Evolutionary conservation across 2,888 invertebrate species (phyloP).

Genomic region (Polia nebulosa): DNA sequence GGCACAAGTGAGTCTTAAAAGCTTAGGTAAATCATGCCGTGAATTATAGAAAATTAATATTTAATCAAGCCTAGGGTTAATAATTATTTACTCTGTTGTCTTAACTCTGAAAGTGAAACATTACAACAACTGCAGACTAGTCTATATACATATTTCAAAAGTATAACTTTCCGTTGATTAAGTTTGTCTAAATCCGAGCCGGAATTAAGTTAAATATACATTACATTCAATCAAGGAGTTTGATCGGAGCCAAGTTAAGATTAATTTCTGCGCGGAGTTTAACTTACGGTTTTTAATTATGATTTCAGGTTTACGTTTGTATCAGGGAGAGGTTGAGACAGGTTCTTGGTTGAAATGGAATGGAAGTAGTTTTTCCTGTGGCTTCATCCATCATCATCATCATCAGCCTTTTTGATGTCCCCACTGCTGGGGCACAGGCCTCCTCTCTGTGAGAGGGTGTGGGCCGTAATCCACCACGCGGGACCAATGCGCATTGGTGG

Average conservation of each 20-base stretch:
- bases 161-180: slow-evolving; percentile 46
- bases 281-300: slow-evolving; percentile 43
- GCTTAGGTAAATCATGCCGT: neutral
- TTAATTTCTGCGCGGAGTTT: slow-evolving; percentile 45
- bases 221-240: slow-evolving; percentile 54
- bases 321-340: neutral
- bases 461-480: too few relatives aligned
- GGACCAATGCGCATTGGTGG: too few relatives aligned
- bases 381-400: too few relatives aligned
- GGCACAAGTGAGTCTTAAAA: too few relatives aligned
- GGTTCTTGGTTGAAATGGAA: neutral
- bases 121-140: slow-evolving; percentile 5
- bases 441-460: too few relatives aligned
- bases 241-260: slow-evolving; percentile 51
- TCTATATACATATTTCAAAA: slow-evolving; percentile 2
- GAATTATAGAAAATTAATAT: neutral
- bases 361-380: too few relatives aligned
- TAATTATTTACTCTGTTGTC: neutral
- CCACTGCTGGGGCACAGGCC: too few relatives aligned
- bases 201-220: slow-evolving; percentile 58
- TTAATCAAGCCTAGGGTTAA: neutral
- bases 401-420: too few relatives aligned
- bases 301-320: slow-evolving; percentile 24
- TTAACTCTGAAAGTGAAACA: slow-evolving; percentile 20
- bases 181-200: slow-evolving; percentile 34